phyloP scores from a whole-genome alignment of 23 tunicate genomes.

The Halocynthia aurantium region DNA sequence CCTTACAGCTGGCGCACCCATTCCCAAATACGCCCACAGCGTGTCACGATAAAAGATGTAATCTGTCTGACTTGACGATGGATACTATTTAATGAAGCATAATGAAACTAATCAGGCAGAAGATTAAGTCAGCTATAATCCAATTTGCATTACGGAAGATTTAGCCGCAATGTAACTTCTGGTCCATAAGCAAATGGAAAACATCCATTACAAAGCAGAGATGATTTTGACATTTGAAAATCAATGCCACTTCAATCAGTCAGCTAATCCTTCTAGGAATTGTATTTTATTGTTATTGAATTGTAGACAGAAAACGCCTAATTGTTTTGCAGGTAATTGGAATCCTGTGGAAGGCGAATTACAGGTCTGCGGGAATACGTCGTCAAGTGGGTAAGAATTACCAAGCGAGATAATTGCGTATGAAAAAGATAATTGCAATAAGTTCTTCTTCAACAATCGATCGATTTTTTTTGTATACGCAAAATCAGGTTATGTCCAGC shows the following conservation, averaged over 20 bases:
- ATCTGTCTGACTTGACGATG: too few relatives aligned
- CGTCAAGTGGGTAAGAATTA: conserved; percentile 76
- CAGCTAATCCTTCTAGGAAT: conserved; percentile 12
- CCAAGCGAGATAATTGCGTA: background rate
- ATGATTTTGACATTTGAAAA: background rate
- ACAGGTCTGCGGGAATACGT: conserved; percentile 75
- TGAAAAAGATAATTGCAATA: background rate
- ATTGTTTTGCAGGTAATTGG: conserved; percentile 43
- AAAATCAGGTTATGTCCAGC: conserved; percentile 59
- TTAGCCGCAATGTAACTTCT: too few relatives aligned
- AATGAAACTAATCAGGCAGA: too few relatives aligned
- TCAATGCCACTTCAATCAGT: conserved; percentile 6
- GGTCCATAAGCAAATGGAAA: too few relatives aligned
- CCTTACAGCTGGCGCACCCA: too few relatives aligned
- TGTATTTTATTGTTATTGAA: conserved; percentile 5
- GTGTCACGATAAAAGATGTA: too few relatives aligned
- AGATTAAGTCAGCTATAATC: too few relatives aligned
- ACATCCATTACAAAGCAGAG: background rate
- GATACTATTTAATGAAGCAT: too few relatives aligned
- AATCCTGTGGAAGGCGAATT: conserved; percentile 64
- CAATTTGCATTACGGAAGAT: too few relatives aligned
- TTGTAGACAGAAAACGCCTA: too few relatives aligned
- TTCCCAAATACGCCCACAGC: too few relatives aligned
- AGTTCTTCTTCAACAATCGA: background rate
- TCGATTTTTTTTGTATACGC: background rate